Evolutionary conservation across 1,140 invertebrate genomes (phyloP).

Genomic region (Drosophila obscura): DNA sequence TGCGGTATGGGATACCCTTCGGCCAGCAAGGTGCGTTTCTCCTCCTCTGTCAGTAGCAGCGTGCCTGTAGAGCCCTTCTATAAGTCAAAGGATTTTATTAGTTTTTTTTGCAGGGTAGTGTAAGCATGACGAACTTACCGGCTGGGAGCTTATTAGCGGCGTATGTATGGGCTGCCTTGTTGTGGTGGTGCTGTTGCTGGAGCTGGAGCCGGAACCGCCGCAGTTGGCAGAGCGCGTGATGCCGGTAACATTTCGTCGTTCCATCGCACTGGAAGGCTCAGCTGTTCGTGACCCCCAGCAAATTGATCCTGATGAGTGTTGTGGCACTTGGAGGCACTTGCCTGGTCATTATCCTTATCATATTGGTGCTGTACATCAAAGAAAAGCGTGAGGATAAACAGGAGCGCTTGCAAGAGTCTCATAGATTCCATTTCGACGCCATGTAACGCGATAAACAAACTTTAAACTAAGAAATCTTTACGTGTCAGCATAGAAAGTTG

Average conservation of each 20-base stretch:
- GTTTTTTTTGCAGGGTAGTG: too few species aligned
- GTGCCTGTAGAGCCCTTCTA: conserved; percentile 95
- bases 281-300: conserved; percentile 98
- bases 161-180: conserved; percentile 93
- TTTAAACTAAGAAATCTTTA: conserved; percentile 22
- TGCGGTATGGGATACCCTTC: conserved; percentile 98
- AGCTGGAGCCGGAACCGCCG: conserved; percentile 40
- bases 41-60: conserved; percentile 96
- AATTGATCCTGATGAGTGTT: conserved; percentile 95
- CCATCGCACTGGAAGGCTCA: conserved; percentile 95
- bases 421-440: conserved; percentile 93
- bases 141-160: conserved; percentile 93
- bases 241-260: conserved; percentile 68
- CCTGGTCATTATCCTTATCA: conserved; percentile 92
- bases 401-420: conserved; percentile 94
- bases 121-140: conserved; percentile 85
- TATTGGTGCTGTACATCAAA: conserved; percentile 95
- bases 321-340: conserved; percentile 95
- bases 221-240: conserved; percentile 57
- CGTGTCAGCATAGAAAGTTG: conserved; percentile 32
- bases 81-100: conserved; percentile 73
- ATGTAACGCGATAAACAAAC: conserved; percentile 85
- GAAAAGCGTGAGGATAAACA: conserved; percentile 96
- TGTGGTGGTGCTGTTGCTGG: conserved; percentile 65
- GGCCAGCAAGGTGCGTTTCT: conserved; percentile 95